Percentiles rank a stretch among this genome's conserved stretches.
These are phyloP conservation scores for Sebastolobus altivelis DNA, from an alignment of 2,797 vertebrate species.

Conservation along the genomic window DNA sequence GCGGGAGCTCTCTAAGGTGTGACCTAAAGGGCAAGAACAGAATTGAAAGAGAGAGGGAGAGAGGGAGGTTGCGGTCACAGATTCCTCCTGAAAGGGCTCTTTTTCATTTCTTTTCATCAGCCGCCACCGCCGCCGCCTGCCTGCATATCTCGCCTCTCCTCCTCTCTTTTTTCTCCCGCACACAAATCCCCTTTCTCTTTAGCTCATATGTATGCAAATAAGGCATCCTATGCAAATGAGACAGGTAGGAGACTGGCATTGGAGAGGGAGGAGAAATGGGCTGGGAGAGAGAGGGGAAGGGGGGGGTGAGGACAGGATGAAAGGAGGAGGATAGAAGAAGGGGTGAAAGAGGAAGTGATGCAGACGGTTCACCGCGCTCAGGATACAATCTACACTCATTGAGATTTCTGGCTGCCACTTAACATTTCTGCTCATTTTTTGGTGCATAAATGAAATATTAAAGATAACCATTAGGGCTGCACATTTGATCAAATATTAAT, in stretches of 20 bases:
- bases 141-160: conserved; percentile 69
- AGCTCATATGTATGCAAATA: conserved; percentile 89
- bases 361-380: conserved; percentile 1
- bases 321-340: conserved; percentile 32
- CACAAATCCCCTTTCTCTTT: conserved; percentile 82
- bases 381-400: conserved; percentile 20
- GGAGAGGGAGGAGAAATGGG: conserved; percentile 57
- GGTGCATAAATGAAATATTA: not conserved
- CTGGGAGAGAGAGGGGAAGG: conserved; percentile 2
- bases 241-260: conserved; percentile 70
- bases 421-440: not conserved
- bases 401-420: conserved; percentile 20
- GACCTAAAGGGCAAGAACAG: conserved; percentile 71
- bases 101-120: conserved; percentile 82
- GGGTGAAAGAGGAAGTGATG: conserved; percentile 61
- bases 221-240: conserved; percentile 84
- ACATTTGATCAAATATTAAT: too few relatives aligned
- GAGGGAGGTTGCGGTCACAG: conserved; percentile 53
- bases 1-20: conserved; percentile 73
- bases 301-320: conserved; percentile 26
- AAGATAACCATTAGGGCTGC: too few relatives aligned
- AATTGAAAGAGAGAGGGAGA: conserved; percentile 67
- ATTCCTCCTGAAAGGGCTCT: conserved; percentile 70
- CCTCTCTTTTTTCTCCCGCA: conserved; percentile 49
- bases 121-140: conserved; percentile 49